phyloP scores from a whole-genome alignment of 2,888 invertebrate species.

The Flabesymbios commensalis region DNA sequence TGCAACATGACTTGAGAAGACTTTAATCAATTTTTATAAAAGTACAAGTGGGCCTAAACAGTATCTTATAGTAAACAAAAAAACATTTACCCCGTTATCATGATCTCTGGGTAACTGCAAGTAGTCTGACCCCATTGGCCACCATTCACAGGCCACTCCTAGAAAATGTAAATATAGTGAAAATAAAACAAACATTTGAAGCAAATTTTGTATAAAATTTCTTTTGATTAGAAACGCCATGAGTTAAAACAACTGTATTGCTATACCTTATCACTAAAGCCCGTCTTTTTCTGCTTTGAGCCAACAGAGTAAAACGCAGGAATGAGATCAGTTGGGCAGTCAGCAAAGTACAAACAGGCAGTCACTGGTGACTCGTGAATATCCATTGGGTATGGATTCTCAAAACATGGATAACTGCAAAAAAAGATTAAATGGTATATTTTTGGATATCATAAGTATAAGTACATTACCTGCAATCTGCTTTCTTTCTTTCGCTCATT shows the following conservation, averaged over 20 bases:
- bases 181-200: too few relatives aligned
- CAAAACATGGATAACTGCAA: conserved; percentile 87
- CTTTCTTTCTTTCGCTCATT: too few relatives aligned
- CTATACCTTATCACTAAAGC: conserved; percentile 62
- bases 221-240: too few relatives aligned
- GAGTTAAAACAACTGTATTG: too few relatives aligned
- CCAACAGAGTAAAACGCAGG: conserved; percentile 97
- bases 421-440: not conserved
- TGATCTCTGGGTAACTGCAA: conserved; percentile 96
- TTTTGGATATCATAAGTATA: not conserved
- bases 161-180: too few relatives aligned
- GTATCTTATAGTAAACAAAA: not conserved
- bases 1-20: not conserved
- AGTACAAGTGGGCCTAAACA: not conserved
- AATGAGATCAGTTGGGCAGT: conserved; percentile 96
- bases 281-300: conserved; percentile 61
- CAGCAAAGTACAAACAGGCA: conserved; percentile 93
- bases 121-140: conserved; percentile 95
- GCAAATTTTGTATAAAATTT: too few relatives aligned
- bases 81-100: conserved; percentile 84
- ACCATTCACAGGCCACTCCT: conserved; percentile 94
- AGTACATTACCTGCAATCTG: too few relatives aligned
- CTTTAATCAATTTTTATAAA: not conserved
- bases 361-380: conserved; percentile 98
- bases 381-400: conserved; percentile 99